These are phyloP conservation scores for Anguilla marmorata DNA, from an alignment of 2,797 vertebrate species.

Conservation along the genomic window DNA sequence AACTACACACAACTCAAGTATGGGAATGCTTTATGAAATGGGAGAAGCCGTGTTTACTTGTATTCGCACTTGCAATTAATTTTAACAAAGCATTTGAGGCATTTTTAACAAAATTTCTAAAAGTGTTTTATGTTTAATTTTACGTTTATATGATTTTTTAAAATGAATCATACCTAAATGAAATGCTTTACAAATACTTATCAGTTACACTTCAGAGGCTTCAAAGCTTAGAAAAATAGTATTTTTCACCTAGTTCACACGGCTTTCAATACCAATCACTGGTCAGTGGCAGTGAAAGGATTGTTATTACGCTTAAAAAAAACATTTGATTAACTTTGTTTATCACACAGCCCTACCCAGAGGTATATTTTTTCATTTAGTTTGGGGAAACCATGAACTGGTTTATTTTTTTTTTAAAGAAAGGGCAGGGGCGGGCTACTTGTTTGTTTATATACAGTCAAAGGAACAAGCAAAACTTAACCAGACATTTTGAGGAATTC, in stretches of 20 bases:
- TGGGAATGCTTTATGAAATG: neutral
- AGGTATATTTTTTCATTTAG: neutral
- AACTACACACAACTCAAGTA: neutral
- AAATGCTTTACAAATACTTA: neutral
- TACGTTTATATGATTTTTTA: neutral
- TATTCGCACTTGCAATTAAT: neutral
- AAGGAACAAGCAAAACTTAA: too few species aligned
- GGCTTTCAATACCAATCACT: neutral
- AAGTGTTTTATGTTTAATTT: too few species aligned
- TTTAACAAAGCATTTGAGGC: neutral
- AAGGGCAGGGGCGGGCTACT: too few species aligned
- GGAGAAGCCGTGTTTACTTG: neutral
- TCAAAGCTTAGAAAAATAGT: neutral
- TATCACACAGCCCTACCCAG: too few species aligned
- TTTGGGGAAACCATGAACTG: too few species aligned
- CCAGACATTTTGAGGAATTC: too few species aligned
- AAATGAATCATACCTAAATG: neutral
- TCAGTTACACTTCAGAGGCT: neutral
- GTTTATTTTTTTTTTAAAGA: too few species aligned
- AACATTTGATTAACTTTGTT: too few species aligned
- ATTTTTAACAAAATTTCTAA: neutral
- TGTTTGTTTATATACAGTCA: too few species aligned
- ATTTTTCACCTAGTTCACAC: neutral
- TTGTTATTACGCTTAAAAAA: too few species aligned
- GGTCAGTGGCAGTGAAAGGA: neutral